Base-by-base conservation (phyloP, 2,113 vertebrate species). In the Bufo bufo region DNA sequence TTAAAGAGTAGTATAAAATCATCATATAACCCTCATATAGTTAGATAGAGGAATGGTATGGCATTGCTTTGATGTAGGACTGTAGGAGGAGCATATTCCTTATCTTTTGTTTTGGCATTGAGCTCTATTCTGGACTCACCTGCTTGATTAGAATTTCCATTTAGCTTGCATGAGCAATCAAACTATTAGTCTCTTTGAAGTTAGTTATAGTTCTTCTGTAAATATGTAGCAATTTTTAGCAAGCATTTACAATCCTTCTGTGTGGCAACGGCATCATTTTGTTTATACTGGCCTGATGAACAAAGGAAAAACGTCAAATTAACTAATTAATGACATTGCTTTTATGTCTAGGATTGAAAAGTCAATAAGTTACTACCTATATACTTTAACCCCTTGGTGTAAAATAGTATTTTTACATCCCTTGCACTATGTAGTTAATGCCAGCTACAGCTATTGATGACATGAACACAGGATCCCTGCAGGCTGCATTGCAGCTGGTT, bases 91-190 rank as follows among this genome's bases (percentile, higher is more conserved):
- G 43, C 69, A 33, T 16, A 66, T 45, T 45, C 10, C 14, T 74
- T 74, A 45, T 72, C 5, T 61, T 52, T 47, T 5, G 33, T 13
- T 82, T 66, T 83, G 45, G 63, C 13, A 6, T 33, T 50, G 10
- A 33, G 5, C 19, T 66, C 12, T 66, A 52, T 43, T n/a, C 45
- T 66, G 56, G 52, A 19, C 78, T 13, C 19, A 65, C 16, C 66
- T 82, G 17, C 47, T 63, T 82, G 49, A 19, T 81, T 81, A 65
- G 12, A 45, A 63, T 82, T 82, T 9, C 63, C 54, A 8, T 20
- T 82, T 11, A 82, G 33, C 58, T n/a, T 82, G 59, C 59, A 65
- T 65, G 80, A 82, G 65, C 45, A 66, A 66, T 66, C 47, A 83
- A 66, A 83, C 63, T 66, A 2, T 83, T 47, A 66, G 47, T 65